Base-by-base conservation (phyloP, 2,113 vertebrate species). In the Nestor notabilis region DNA sequence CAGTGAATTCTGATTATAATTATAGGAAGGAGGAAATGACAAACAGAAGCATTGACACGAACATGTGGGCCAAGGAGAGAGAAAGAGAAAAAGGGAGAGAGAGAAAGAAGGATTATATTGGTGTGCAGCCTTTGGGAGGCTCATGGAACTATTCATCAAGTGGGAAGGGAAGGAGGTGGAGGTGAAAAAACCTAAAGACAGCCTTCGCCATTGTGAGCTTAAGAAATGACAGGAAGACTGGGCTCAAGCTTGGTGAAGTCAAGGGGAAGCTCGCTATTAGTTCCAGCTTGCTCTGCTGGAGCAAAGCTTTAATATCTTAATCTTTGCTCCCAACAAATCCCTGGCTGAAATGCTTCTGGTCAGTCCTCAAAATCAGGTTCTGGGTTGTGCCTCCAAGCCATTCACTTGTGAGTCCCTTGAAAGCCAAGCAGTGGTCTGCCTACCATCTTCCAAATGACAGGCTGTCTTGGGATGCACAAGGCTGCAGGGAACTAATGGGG, bases 171-270 rank as follows among this genome's bases (percentile, higher is more conserved):
- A 81, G 24, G 37, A 83, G 46, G 23, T 23, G 17, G 23, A 70
- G 23, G 25, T 0, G 0, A 63, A 93, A 70, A 76, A 19, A n/a
- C 25, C 2, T 8, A 28, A 7, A 79, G 41, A 61, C 52, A 39
- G n/a, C 2, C 9, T 77, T 93, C 79, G 43, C 44, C 21, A 7
- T 33, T 0, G 0, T 70, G 6, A 70, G 44, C 25, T 66, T 58
- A 50, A 77, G 68, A 64, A 88, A 70, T 37, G 5, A 46, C 23
- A 16, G 31, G 13, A 66, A 53, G 64, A 43, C 24, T 43, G 10
- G 23, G 12, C 18, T 68, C 55, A 43, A 69, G 43, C 14, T 65
- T 7, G 1, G 14, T 0, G 0, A 35, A 37, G 17, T 64, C 44
- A 55, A 61, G 37, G 41, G 10, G 6, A 50, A 49, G 12, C 16